Evolutionary conservation across 2,113 vertebrate genomes (phyloP).

Genomic region (Diglossa brunneiventris): DNA sequence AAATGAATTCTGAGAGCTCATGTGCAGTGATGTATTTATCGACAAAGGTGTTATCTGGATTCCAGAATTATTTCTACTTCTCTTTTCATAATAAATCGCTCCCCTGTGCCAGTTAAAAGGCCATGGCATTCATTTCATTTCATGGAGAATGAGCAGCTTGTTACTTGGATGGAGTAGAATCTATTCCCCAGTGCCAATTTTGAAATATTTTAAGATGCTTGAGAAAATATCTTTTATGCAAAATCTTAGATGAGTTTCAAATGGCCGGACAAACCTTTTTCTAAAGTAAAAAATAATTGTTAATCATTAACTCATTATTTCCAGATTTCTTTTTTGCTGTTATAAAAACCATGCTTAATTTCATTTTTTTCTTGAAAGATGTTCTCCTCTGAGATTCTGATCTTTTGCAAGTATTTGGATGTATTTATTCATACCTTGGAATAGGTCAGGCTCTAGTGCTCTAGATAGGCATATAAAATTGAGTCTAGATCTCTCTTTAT

Average conservation of each 20-base stretch:
- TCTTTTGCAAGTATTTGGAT: background rate
- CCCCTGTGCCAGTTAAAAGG: constrained; percentile 34
- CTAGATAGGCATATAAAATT: background rate
- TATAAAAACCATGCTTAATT: background rate
- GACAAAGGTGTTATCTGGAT: constrained; percentile 24
- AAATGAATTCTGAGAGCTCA: background rate
- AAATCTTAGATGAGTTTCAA: background rate
- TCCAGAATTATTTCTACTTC: constrained; percentile 45
- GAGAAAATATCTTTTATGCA: background rate
- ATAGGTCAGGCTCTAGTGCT: background rate
- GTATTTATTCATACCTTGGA: background rate
- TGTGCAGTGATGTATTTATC: background rate
- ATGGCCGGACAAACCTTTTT: background rate
- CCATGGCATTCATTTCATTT: constrained; percentile 60
- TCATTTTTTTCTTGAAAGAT: background rate
- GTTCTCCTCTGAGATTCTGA: background rate
- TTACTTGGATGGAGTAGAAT: constrained; percentile 39
- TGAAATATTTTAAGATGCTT: constrained; percentile 24
- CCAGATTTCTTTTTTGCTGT: background rate
- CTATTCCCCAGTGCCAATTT: background rate
- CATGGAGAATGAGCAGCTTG: constrained; percentile 51
- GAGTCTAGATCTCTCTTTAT: background rate
- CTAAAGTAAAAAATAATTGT: background rate
- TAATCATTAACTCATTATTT: background rate
- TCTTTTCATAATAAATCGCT: constrained; percentile 36